Conservation (phyloP, 2,113 vertebrate species). For the Regulus satrapa region DNA sequence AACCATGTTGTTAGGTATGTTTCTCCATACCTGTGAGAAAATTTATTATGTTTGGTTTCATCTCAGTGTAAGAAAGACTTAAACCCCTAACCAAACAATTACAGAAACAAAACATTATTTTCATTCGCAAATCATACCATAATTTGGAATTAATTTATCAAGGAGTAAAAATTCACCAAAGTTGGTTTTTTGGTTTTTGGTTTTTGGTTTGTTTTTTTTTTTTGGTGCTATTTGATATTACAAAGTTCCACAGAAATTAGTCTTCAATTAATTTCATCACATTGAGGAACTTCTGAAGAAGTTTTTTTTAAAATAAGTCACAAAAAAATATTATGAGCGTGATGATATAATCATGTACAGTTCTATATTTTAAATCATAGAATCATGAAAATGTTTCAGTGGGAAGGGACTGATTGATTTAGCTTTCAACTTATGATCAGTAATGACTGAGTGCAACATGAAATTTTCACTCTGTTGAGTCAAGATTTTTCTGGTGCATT, state of each 20-base stretch:
- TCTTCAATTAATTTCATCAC: background rate
- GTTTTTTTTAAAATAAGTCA: conserved; percentile 4
- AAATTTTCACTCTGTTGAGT: background rate
- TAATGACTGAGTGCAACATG: background rate
- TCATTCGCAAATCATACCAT: background rate
- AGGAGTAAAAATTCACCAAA: background rate
- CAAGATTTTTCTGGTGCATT: background rate
- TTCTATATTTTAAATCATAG: background rate
- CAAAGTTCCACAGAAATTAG: background rate
- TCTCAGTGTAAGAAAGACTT: background rate
- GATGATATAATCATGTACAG: background rate
- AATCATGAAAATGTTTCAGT: background rate
- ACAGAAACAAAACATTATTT: background rate
- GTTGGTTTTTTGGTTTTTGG: no score
- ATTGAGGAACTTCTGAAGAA: background rate
- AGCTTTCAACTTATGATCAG: background rate
- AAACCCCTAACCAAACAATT: background rate
- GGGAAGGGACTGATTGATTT: background rate
- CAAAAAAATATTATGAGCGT: fast-evolving
- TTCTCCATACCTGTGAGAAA: background rate
- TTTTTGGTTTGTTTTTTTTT: no score
- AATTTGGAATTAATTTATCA: background rate
- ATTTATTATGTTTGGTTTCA: background rate
- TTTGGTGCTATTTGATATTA: background rate
- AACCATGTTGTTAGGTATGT: background rate